Evolutionary conservation across 2,113 vertebrate genomes (phyloP).

Genomic region (Nerophis ophidion): DNA sequence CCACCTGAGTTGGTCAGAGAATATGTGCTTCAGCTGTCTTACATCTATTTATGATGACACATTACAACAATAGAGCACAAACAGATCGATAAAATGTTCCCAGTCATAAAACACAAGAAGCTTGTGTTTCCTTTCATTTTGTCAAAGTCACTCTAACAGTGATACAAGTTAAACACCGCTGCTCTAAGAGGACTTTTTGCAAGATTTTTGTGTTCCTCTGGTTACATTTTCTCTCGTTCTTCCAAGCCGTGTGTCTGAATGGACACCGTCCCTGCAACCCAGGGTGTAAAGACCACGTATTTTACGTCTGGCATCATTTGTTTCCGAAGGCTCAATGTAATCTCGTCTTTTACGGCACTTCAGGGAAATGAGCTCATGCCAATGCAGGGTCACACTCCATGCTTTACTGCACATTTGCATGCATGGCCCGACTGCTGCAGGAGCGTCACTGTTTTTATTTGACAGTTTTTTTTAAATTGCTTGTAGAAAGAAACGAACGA

Average conservation of each 20-base stretch:
- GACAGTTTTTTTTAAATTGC: slow-evolving; percentile 5
- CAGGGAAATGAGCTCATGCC: slow-evolving; percentile 62
- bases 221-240: too few species aligned
- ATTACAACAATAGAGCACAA: too few species aligned
- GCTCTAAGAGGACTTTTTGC: too few species aligned
- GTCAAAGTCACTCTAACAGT: too few species aligned
- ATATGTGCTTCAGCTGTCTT: too few species aligned
- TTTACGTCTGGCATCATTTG: background rate
- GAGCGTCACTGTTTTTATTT: slow-evolving; percentile 8
- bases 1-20: too few species aligned
- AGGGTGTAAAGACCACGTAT: background rate
- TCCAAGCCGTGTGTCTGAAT: background rate
- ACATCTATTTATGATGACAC: too few species aligned
- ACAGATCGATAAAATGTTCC: too few species aligned
- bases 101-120: too few species aligned
- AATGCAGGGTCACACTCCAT: slow-evolving; percentile 54
- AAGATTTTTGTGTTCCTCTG: too few species aligned
- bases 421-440: slow-evolving; percentile 26
- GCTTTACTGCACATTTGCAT: slow-evolving; percentile 62
- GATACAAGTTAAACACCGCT: too few species aligned
- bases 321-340: slow-evolving; percentile 17
- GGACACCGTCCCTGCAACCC: background rate
- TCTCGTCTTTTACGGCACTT: slow-evolving; percentile 37
- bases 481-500: background rate
- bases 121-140: too few species aligned